Base-by-base conservation (phyloP, 23 tunicate species). In the Pegea sp. region DNA sequence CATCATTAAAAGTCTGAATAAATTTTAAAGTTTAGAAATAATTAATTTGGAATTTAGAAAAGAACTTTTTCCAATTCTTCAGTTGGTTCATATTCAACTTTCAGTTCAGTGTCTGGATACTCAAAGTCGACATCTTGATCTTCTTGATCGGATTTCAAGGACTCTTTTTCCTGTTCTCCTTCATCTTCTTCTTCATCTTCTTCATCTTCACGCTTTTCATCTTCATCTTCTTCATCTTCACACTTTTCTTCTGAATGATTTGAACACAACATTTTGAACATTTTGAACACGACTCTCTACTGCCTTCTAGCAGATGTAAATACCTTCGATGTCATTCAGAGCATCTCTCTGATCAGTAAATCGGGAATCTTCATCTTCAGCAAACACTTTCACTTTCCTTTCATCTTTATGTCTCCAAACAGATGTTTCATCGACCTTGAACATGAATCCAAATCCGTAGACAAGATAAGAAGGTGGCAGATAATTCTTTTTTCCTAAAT, bases 401-500 rank as follows among this genome's bases (percentile, higher is more conserved):
- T 84, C 95, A 7, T 67, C 84, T 67, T 84, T 73, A 49, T 84
- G 95, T 63, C 68, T 84, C 73, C 76, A 71, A 57, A 84, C 53
- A 57, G 84, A 73, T 26, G 95, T 73, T 48, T 84, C 95, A 49
- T 84, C 95, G 7, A 84, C 76, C 65, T 78, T 78, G 44, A 89
- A 89, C 42, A 89, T 42, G 42, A 89, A 64, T 16, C 90, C 98
- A 59, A 89, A 89, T 6, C 98, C 98, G 51, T 69, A 71, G 1
- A 89, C 72, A 18, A 89, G 71, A 57, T 77, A 70, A 4, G 90
- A 76, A 5, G 98, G 98, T 22, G 98, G 98, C 29, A 89, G 67
- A 57, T 77, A 89, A 59, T 77, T 77, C 71, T 89, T 89, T 49
- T 71, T 78, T 4, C 90, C 90, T 74, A 44, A 38, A 38, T 38